These are phyloP conservation scores for Galerucella calmariensis DNA, from an alignment of 2,888 invertebrate genomes.

Conservation along the genomic window DNA sequence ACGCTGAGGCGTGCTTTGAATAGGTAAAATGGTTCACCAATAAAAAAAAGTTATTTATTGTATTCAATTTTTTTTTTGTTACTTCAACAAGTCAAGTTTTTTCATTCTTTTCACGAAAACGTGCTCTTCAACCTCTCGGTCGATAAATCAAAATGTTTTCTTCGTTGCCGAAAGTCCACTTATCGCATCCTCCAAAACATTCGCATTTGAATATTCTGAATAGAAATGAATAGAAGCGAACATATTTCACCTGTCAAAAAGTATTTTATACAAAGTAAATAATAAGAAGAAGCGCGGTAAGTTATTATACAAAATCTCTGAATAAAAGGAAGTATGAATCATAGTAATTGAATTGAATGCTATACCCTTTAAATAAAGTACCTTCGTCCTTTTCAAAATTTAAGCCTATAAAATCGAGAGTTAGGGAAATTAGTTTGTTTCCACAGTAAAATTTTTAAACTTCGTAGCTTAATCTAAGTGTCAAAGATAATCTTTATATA, in stretches of 20 bases:
- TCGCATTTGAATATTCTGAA: neutral
- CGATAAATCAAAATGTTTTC: neutral
- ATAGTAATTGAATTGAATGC: no score
- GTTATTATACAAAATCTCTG: neutral
- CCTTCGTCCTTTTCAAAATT: no score
- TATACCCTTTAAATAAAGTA: no score
- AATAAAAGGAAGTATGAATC: no score
- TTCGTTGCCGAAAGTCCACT: neutral
- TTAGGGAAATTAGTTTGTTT: no score
- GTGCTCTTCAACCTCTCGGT: neutral
- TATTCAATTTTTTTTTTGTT: no score
- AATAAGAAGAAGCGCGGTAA: neutral
- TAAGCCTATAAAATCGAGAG: no score
- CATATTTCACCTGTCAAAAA: conserved; percentile 5
- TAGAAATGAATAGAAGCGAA: neutral
- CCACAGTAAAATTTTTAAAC: neutral
- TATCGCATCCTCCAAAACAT: neutral
- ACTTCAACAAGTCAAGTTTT: no score
- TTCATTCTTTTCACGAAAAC: no score
- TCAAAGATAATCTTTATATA: neutral
- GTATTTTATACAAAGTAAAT: neutral
- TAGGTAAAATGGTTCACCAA: no score
- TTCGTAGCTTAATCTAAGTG: neutral
- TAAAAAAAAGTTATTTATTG: no score
- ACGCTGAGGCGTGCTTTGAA: no score